These are phyloP conservation scores for Takifugu bimaculatus DNA, from an alignment of 2,113 vertebrate genomes.

Conservation along the genomic window DNA sequence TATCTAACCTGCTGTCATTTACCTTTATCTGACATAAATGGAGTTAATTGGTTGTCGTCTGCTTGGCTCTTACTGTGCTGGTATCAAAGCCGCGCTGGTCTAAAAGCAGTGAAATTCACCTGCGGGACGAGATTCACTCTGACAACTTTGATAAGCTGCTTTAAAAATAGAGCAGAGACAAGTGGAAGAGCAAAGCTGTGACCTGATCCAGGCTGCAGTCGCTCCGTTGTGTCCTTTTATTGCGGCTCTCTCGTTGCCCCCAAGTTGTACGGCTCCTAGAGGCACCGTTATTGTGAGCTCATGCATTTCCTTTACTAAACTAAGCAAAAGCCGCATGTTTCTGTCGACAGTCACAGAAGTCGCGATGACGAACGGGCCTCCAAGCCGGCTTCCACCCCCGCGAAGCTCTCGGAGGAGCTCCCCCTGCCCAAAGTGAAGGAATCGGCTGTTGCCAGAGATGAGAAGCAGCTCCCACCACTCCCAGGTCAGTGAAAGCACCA, in stretches of 20 bases:
- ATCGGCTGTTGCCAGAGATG: slow-evolving; percentile 75
- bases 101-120: slow-evolving; percentile 51
- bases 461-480: slow-evolving; percentile 87
- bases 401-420: slow-evolving; percentile 82
- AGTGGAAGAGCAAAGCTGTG: slow-evolving; percentile 56
- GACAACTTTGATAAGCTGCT: slow-evolving; percentile 62
- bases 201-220: slow-evolving; percentile 38
- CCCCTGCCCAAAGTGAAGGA: slow-evolving; percentile 79
- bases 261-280: slow-evolving; percentile 25
- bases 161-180: slow-evolving; percentile 69
- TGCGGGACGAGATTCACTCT: slow-evolving; percentile 49
- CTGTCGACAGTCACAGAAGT: slow-evolving; percentile 82
- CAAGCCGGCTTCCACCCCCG: slow-evolving; percentile 84
- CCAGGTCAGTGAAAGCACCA: slow-evolving; percentile 79
- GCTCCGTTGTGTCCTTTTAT: slow-evolving; percentile 8
- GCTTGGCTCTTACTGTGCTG: slow-evolving; percentile 11
- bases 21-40: neutral
- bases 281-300: slow-evolving; percentile 36
- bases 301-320: slow-evolving; percentile 13
- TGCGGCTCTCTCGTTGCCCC: slow-evolving; percentile 13
- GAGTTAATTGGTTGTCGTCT: neutral
- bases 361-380: slow-evolving; percentile 88
- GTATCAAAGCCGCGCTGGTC: slow-evolving; percentile 19
- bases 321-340: slow-evolving; percentile 15
- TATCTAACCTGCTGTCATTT: slow-evolving; percentile 6